A percentile compares a stretch with the other conserved stretches of the same genome.
Conservation (phyloP, 2,888 invertebrate species). For the Saturnia pavonia region DNA sequence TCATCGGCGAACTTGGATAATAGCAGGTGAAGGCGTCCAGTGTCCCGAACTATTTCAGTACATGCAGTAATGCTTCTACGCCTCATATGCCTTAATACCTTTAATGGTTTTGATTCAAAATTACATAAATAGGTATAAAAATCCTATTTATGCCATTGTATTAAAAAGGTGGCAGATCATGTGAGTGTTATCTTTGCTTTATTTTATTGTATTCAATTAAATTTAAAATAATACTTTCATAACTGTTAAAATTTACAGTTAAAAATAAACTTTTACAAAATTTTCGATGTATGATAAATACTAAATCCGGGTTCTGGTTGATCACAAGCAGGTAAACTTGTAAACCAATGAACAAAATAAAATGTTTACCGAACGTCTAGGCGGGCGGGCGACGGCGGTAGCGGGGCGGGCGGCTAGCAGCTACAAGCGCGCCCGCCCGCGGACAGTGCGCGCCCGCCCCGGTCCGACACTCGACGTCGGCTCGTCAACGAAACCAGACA, state of each 20-base stretch:
- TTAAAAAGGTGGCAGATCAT: neutral
- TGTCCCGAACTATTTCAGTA: constrained; percentile 44
- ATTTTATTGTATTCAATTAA: neutral
- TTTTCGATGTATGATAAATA: neutral
- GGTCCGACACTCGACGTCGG: constrained; percentile 82
- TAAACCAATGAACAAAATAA: constrained; percentile 53
- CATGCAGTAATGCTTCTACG: constrained; percentile 29
- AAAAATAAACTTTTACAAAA: constrained; percentile 6
- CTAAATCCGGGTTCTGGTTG: neutral
- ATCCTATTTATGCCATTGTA: neutral
- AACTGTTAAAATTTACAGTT: neutral
- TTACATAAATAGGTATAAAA: neutral
- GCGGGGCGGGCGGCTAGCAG: constrained; percentile 42
- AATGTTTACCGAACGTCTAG: constrained; percentile 59
- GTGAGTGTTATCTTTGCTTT: neutral
- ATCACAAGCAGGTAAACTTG: constrained; percentile 42
- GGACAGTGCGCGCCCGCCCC: constrained; percentile 78
- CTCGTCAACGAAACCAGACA: constrained; percentile 78
- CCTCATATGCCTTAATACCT: constrained; percentile 14
- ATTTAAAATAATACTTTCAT: neutral
- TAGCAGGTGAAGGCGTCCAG: constrained; percentile 45
- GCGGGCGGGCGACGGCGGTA: constrained; percentile 46
- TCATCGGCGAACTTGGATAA: constrained; percentile 53
- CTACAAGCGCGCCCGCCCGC: constrained; percentile 41
- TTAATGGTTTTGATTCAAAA: neutral